Evolutionary conservation across 2,888 invertebrate genomes (phyloP), one percentile per base, ranked within the genome.

Genomic region (Amiota mariae): DNA sequence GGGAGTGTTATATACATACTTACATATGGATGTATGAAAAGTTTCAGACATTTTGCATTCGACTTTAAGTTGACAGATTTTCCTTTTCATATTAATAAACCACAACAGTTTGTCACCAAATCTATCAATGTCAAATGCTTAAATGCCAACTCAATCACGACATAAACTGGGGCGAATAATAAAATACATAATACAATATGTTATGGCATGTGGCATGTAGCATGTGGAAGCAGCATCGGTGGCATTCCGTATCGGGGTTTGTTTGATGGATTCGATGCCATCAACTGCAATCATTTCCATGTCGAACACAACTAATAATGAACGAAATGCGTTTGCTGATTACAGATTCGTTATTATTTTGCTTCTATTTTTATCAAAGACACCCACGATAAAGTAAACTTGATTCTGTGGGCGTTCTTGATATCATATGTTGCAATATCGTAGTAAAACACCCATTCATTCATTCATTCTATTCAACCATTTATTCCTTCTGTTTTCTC

Each of bases 51-150:
- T 36, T 36, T 36, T 36, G 36, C 36, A 36, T 36, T 36, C 36
- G 36, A 36, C 36, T 36, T 36, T 36, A 36, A 36, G 36, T 36
- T 36, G 36, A 36, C 36, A 36, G 36, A 36, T 36, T 36, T 36
- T 36, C 0, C 36, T 36, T 36, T 36, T 36, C 77, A 79, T 70
- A 81, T 78, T 85, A 83, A 85, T 85, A 84, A 82, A 82, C 83
- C 83, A 85, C 83, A 85, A 85, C 83, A 82, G 85, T 84, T 84
- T 84, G 85, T 85, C 85, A 85, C 85, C 84, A 85, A 84, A 84
- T 84, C 80, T 82, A 85, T 85, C 85, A 84, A 84, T 79, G 85
- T 84, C 85, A 84, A 67, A 18, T 76, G 78, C 78, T 80, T 80
- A 79, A 76, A 78, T 78, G 79, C 56, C 78, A 78, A 81, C 79